A percentile compares a stretch with the other conserved stretches of the same genome.
Evolutionary conservation across 2,888 invertebrate species (phyloP).

Genomic region (Drosophila parthenogenetica): DNA sequence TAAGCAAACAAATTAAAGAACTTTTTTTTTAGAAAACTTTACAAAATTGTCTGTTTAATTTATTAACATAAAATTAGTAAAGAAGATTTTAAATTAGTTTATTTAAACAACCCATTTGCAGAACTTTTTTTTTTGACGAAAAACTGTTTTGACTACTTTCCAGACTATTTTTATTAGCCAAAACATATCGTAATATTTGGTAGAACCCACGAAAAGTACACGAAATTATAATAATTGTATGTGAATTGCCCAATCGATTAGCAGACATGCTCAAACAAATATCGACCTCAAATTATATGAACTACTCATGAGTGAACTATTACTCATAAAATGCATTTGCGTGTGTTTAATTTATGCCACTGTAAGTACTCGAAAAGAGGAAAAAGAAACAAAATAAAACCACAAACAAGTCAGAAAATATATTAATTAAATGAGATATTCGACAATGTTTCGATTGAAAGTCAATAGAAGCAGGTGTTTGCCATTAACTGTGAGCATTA

Average conservation of each 20-base stretch:
- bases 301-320: slow-evolving; percentile 15
- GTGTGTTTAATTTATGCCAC: slow-evolving; percentile 72
- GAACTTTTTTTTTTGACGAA: too few relatives aligned
- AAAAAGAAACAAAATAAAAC: slow-evolving; percentile 23
- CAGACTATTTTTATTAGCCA: neutral
- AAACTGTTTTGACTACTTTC: neutral
- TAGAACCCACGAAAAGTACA: slow-evolving; percentile 1
- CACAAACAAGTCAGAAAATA: slow-evolving; percentile 43
- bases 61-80: too few relatives aligned
- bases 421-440: slow-evolving; percentile 45
- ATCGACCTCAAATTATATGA: slow-evolving; percentile 42
- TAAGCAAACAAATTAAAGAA: too few relatives aligned
- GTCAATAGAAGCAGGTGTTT: slow-evolving; percentile 66
- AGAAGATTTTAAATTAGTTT: too few relatives aligned
- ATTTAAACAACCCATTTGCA: too few relatives aligned
- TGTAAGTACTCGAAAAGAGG: slow-evolving; percentile 6
- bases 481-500: slow-evolving; percentile 18
- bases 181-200: neutral
- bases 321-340: slow-evolving; percentile 61
- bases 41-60: neutral
- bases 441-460: slow-evolving; percentile 36
- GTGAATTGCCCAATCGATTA: slow-evolving; percentile 10
- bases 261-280: slow-evolving; percentile 20
- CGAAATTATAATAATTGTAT: neutral
- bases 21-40: neutral